Conservation (phyloP, 2,797 vertebrate species). For the Amazona ochrocephala region DNA sequence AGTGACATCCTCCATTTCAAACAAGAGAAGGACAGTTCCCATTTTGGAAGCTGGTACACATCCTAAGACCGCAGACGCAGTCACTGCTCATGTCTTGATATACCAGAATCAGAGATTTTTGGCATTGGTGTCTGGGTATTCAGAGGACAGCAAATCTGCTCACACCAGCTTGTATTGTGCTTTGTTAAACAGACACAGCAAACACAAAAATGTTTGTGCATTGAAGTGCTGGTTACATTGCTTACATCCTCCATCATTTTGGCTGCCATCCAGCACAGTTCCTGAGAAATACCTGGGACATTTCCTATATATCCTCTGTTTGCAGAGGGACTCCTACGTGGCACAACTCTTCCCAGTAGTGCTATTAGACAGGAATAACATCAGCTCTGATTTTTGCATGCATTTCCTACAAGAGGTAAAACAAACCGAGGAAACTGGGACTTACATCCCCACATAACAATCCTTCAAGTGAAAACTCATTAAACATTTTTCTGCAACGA, state of each 20-base stretch:
- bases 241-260: not conserved
- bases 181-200: not conserved
- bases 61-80: not conserved
- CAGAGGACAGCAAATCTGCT: not conserved
- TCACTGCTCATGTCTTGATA: not conserved
- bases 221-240: not conserved
- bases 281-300: not conserved
- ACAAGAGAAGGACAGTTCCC: not conserved
- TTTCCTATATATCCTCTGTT: not conserved
- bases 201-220: not conserved
- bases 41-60: not conserved
- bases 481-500: not conserved
- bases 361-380: not conserved
- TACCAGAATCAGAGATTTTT: not conserved
- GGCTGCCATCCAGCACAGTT: not conserved
- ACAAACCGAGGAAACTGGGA: not conserved
- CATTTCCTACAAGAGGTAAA: not conserved
- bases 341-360: not conserved
- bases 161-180: not conserved
- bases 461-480: not conserved
- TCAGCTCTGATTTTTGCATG: not conserved
- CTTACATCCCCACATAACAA: accelerated
- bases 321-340: not conserved
- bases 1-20: not conserved
- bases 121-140: not conserved